These are phyloP conservation scores for Andinoacara biseriatus DNA, from an alignment of 2,113 vertebrate species.

Conservation along the genomic window DNA sequence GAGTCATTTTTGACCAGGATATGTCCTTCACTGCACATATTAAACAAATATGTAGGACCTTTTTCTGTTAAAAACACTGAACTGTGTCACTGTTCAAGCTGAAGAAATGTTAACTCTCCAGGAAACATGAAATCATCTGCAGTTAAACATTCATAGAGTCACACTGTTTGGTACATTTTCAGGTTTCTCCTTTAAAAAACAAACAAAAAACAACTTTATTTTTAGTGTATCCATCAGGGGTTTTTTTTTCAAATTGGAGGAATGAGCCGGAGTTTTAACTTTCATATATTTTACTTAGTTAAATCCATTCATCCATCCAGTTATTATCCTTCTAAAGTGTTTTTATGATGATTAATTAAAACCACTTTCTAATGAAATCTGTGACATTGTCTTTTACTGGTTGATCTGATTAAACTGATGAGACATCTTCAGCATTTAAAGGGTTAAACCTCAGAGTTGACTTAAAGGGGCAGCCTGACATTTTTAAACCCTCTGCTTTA, in stretches of 20 bases:
- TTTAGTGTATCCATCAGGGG: neutral
- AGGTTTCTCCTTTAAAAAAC: neutral
- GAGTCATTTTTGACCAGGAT: too few relatives aligned
- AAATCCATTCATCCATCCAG: neutral
- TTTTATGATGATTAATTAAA: conserved; percentile 7
- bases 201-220: too few relatives aligned
- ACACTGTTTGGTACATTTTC: neutral
- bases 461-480: neutral
- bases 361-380: neutral
- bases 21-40: neutral
- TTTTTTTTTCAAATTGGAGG: neutral
- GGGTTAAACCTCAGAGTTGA: neutral
- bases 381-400: neutral
- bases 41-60: neutral
- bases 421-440: neutral
- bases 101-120: neutral
- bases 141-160: neutral
- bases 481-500: neutral
- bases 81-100: neutral
- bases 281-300: neutral
- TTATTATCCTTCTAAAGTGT: neutral
- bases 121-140: neutral
- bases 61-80: neutral
- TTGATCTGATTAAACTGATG: neutral
- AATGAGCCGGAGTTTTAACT: neutral